These are phyloP conservation scores for Acanthoscelides obtectus DNA, from an alignment of 2,888 invertebrate genomes.

Conservation along the genomic window DNA sequence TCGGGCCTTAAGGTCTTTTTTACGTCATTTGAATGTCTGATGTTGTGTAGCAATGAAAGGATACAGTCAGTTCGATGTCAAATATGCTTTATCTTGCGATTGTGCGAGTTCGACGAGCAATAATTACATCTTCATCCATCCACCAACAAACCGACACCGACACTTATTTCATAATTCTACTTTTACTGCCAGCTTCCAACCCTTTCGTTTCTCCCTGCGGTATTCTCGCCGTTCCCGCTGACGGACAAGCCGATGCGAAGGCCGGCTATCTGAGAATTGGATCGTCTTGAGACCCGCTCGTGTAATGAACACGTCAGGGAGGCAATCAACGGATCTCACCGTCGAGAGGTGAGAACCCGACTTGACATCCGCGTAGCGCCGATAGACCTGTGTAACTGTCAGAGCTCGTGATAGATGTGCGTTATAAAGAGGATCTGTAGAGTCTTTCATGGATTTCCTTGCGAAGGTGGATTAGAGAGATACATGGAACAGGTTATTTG, in stretches of 20 bases:
- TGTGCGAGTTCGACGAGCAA: not conserved
- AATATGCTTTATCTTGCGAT: no score
- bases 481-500: no score
- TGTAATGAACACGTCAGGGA: constrained; percentile 32
- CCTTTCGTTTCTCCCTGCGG: not conserved
- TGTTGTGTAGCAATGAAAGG: no score
- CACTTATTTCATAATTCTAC: not conserved
- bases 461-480: no score
- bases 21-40: no score
- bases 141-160: not conserved
- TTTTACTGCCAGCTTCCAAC: not conserved
- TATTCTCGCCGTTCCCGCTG: not conserved
- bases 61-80: no score
- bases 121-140: not conserved
- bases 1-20: no score
- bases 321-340: constrained; percentile 37
- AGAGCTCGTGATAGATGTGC: not conserved
- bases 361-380: constrained; percentile 11
- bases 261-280: not conserved
- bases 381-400: not conserved
- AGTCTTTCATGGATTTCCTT: not conserved
- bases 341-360: constrained; percentile 29
- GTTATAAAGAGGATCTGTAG: not conserved
- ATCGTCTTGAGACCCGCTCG: constrained; percentile 5
- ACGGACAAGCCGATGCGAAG: not conserved